Evolutionary conservation across 2,888 invertebrate species (phyloP).

Genomic region (Napeogenes sylphis): DNA sequence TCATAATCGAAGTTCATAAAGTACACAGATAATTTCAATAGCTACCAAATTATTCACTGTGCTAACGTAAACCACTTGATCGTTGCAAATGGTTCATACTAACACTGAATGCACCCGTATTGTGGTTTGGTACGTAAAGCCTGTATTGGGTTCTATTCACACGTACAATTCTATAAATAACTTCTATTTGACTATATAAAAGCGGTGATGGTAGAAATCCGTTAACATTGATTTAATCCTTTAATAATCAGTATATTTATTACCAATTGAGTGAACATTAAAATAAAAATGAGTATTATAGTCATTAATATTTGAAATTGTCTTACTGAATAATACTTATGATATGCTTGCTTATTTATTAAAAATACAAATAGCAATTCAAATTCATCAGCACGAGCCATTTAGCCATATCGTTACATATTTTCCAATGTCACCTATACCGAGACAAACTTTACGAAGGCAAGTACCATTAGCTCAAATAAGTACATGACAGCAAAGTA

Average conservation of each 20-base stretch:
- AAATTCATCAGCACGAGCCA: no score
- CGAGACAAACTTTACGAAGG: no score
- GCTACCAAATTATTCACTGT: slow-evolving; percentile 20
- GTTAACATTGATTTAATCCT: background rate
- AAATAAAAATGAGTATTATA: no score
- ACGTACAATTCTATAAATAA: slow-evolving; percentile 10
- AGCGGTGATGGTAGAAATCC: background rate
- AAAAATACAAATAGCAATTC: no score
- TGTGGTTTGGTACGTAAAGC: slow-evolving; percentile 27
- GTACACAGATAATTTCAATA: slow-evolving; percentile 22
- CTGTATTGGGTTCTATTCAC: slow-evolving; percentile 13
- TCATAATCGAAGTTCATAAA: slow-evolving; percentile 11
- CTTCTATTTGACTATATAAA: background rate
- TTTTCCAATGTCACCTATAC: no score
- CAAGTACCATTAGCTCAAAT: no score
- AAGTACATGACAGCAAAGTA: no score
- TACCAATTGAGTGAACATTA: background rate
- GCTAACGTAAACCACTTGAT: slow-evolving; percentile 19
- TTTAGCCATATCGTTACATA: no score
- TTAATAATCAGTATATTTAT: background rate
- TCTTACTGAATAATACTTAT: no score
- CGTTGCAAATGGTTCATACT: slow-evolving; percentile 27
- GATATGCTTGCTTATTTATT: no score
- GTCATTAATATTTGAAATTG: no score
- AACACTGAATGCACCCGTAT: slow-evolving; percentile 28